Base-by-base conservation (phyloP, 92 coral and sea anemone genomes). In the Porites divaricata region DNA sequence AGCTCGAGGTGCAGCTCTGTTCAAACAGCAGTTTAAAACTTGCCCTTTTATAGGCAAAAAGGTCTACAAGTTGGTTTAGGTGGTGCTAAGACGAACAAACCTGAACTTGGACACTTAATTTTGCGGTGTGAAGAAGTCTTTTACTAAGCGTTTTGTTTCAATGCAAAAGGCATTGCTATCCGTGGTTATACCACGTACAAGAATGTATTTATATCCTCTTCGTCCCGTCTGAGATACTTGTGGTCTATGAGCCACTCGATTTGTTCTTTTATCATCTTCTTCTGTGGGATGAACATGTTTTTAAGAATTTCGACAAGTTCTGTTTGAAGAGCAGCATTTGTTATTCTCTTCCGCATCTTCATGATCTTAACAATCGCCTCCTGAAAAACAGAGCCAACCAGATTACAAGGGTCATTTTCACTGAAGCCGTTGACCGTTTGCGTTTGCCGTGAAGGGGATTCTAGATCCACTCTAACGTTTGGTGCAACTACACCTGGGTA, bases 281-380 rank as follows among this genome's bases (percentile, higher is more conserved):
- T 96, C 78, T 96, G 98, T n/a, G 98, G 98, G 53, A 96, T 96
- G 81, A 96, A 96, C 98, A 96, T 96, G 87, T 96, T 96, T 86
- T 96, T 96, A 35, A 96, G 91, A 83, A 96, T 96, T 81, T 96
- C 98, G 0, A 96, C 98, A 24, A 96, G 96, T 87, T 96, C 98
- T 1, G 96, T 96, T 72, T 96, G 98, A 16, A 96, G 98, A 20
- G 98, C 98, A 1, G 98, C 98, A 83, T 94, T 96, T 4, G 98
- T 92, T 72, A 96, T 90, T 50, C 89, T 83, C 90, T 96, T 96
- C 58, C 98, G 70, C 98, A 96, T 96, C 86, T 96, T 96, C 98
- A 96, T 96, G 24, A 96, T 96, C 81, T 95, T 95, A 4, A 96
- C 99, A 64, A 96, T 96, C 13, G 98, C 99, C 78, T 96, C 99